phyloP scores from a whole-genome alignment of 2,888 invertebrate species.

The Cataglyphis albicans region DNA sequence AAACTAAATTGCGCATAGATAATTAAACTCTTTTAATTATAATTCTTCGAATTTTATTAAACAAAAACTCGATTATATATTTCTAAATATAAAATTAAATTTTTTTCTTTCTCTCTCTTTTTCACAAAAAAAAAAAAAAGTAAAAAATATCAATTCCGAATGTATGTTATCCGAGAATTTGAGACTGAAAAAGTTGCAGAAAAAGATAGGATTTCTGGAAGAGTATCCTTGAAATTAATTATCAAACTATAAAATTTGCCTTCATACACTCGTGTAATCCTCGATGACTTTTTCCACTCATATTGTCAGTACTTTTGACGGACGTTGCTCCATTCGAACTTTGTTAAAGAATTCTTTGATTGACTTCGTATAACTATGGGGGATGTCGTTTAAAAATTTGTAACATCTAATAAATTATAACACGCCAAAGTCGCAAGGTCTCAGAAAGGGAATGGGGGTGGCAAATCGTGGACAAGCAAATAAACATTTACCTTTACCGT shows the following conservation, averaged over 20 bases:
- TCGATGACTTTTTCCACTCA: constrained; percentile 22
- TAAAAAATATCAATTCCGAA: background rate
- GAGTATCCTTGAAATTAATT: background rate
- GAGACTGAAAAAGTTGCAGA: background rate
- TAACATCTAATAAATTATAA: constrained; percentile 20
- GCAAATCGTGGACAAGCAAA: background rate
- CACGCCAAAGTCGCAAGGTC: background rate
- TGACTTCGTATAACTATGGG: background rate
- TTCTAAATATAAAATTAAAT: background rate
- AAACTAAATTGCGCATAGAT: background rate
- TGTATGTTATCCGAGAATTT: background rate
- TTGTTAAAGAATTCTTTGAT: background rate
- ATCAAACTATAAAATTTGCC: background rate
- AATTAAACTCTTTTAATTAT: background rate
- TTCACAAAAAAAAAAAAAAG: no score
- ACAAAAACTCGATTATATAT: background rate
- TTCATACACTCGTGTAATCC: background rate
- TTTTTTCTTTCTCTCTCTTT: no score
- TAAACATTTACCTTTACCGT: constrained; percentile 35
- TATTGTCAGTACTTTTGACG: background rate
- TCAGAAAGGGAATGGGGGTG: background rate
- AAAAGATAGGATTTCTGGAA: background rate
- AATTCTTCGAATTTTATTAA: background rate
- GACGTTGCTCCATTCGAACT: constrained; percentile 22
- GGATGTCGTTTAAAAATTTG: constrained; percentile 7